Percentiles rank a stretch among this genome's conserved stretches.
Conservation (phyloP, 2,113 vertebrate species). For the Nettapus auritus region DNA sequence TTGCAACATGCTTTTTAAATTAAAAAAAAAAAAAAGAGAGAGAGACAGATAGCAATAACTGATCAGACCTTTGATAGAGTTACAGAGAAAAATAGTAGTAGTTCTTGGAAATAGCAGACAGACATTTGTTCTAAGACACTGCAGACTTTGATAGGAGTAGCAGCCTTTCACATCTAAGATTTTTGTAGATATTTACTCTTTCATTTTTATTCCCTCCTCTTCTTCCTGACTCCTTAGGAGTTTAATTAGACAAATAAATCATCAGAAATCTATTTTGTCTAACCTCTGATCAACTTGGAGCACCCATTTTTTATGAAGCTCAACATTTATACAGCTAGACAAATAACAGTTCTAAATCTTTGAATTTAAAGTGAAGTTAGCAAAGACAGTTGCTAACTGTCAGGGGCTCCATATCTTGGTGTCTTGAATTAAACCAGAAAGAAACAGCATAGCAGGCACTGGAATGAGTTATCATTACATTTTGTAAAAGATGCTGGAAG, state of each 20-base stretch:
- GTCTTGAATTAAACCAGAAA: background rate
- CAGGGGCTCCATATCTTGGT: background rate
- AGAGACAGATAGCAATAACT: background rate
- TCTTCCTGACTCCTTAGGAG: background rate
- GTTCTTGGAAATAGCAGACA: background rate
- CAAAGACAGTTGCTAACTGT: background rate
- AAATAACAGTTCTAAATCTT: background rate
- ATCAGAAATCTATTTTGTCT: background rate
- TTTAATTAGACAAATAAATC: background rate
- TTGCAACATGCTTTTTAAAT: background rate
- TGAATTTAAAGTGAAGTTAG: background rate
- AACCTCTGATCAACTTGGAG: background rate
- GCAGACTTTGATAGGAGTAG: background rate
- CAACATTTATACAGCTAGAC: background rate
- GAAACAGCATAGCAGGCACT: background rate
- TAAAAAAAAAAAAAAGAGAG: no score
- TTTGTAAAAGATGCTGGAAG: background rate
- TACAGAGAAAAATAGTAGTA: background rate
- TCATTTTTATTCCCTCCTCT: background rate
- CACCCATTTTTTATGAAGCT: background rate
- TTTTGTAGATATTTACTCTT: background rate
- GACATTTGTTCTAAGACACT: background rate
- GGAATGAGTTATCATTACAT: background rate
- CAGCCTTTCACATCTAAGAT: background rate
- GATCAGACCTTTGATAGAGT: background rate